Evolutionary conservation across 2,888 invertebrate species (phyloP).

Genomic region (Subacronicta megacephala): DNA sequence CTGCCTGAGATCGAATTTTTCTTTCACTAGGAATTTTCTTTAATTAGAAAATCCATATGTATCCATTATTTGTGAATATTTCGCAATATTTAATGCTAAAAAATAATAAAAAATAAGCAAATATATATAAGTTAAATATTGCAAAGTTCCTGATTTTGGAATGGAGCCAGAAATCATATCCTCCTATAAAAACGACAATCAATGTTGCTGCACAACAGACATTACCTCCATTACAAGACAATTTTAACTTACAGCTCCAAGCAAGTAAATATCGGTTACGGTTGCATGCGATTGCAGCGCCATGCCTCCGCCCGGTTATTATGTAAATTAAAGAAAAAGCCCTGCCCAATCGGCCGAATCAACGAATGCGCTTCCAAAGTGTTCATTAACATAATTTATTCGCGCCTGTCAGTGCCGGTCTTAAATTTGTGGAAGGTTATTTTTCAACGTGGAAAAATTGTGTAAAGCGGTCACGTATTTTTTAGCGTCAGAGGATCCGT

Average conservation of each 20-base stretch:
- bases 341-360: constrained; percentile 77
- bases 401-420: constrained; percentile 85
- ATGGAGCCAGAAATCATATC: too few relatives aligned
- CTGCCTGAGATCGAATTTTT: too few relatives aligned
- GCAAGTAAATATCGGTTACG: constrained; percentile 55
- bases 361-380: constrained; percentile 86
- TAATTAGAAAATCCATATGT: too few relatives aligned
- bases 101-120: too few relatives aligned
- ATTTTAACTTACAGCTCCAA: constrained; percentile 34
- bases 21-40: too few relatives aligned
- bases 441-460: constrained; percentile 82
- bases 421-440: constrained; percentile 86
- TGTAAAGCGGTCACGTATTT: constrained; percentile 87
- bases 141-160: too few relatives aligned
- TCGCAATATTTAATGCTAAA: too few relatives aligned
- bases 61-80: too few relatives aligned
- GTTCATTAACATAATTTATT: constrained; percentile 89
- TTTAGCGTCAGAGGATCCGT: constrained; percentile 77
- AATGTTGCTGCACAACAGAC: constrained; percentile 12
- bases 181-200: background rate
- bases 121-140: too few relatives aligned
- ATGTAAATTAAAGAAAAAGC: constrained; percentile 82
- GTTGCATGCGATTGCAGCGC: constrained; percentile 52
- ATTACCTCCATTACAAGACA: constrained; percentile 37
- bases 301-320: constrained; percentile 66